These are phyloP conservation scores for Collichthys lucidus DNA, from an alignment of 2,113 vertebrate genomes.

Conservation along the genomic window DNA sequence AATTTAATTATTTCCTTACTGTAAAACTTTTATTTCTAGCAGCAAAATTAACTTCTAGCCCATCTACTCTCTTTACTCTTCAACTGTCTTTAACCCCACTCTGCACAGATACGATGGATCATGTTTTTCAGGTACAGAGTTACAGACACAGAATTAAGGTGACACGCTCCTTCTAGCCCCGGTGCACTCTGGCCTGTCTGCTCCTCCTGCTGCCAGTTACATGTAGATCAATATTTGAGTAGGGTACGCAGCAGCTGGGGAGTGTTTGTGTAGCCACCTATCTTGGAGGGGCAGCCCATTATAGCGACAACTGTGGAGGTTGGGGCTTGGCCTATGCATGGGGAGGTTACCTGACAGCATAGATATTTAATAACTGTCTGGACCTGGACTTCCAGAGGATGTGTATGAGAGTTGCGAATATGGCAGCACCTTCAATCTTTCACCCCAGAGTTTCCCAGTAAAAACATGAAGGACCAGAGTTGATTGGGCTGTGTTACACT, in stretches of 20 bases:
- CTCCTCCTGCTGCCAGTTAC: slow-evolving; percentile 32
- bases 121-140: slow-evolving; percentile 8
- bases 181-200: slow-evolving; percentile 4
- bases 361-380: slow-evolving; percentile 76
- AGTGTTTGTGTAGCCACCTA: slow-evolving; percentile 52
- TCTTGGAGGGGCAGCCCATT: slow-evolving; percentile 59
- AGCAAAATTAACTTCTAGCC: slow-evolving; percentile 35
- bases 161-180: slow-evolving; percentile 11
- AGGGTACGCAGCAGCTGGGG: slow-evolving; percentile 24
- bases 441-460: background rate
- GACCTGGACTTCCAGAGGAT: slow-evolving; percentile 41
- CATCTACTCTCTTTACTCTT: slow-evolving; percentile 4
- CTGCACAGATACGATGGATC: background rate
- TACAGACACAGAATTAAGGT: slow-evolving; percentile 18
- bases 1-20: slow-evolving; percentile 62
- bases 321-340: slow-evolving; percentile 29
- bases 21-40: slow-evolving; percentile 55
- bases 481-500: slow-evolving; percentile 28
- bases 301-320: slow-evolving; percentile 43
- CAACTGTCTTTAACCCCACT: slow-evolving; percentile 15
- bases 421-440: slow-evolving; percentile 35
- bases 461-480: slow-evolving; percentile 7
- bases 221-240: slow-evolving; percentile 79
- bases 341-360: slow-evolving; percentile 51
- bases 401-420: slow-evolving; percentile 44